A percentile compares a stretch with the other conserved stretches of the same genome.
Evolutionary conservation across 2,113 vertebrate species (phyloP).

Genomic region (Saccopteryx leptura): DNA sequence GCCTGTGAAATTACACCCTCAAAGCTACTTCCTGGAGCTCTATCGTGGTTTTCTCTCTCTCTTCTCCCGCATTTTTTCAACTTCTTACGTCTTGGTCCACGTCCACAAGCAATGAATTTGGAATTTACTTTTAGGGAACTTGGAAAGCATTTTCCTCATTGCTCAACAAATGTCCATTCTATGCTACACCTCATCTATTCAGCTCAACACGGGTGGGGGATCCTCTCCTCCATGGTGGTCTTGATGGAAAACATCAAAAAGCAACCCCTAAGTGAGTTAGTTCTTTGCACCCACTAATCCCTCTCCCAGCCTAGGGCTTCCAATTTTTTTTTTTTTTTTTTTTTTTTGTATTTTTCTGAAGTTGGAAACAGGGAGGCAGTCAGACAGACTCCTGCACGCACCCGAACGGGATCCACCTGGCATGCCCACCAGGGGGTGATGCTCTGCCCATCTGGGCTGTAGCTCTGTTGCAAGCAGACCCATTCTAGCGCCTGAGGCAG

Average conservation of each 20-base stretch:
- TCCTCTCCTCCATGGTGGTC: accelerated
- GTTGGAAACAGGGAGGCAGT: no score
- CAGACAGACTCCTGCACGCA: no score
- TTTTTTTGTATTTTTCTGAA: no score
- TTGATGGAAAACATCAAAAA: not conserved
- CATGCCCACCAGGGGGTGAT: no score
- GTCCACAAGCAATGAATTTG: not conserved
- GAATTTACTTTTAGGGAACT: not conserved
- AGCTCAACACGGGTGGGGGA: not conserved
- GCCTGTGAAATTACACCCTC: not conserved
- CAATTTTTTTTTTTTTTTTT: no score
- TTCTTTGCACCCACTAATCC: accelerated
- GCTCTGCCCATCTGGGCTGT: no score
- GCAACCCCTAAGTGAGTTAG: no score
- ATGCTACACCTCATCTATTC: no score
- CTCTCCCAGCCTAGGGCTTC: not conserved
- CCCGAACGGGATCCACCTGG: no score
- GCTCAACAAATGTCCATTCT: accelerated
- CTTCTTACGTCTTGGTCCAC: not conserved
- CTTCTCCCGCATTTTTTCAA: not conserved
- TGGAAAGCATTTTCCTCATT: accelerated
- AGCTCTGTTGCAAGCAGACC: no score
- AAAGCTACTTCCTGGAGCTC: accelerated
- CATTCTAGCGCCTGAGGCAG: no score
- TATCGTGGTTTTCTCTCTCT: not conserved